These are phyloP conservation scores for Speoplatyrhinus poulsoni DNA, from an alignment of 2,113 vertebrate species.

Conservation along the genomic window DNA sequence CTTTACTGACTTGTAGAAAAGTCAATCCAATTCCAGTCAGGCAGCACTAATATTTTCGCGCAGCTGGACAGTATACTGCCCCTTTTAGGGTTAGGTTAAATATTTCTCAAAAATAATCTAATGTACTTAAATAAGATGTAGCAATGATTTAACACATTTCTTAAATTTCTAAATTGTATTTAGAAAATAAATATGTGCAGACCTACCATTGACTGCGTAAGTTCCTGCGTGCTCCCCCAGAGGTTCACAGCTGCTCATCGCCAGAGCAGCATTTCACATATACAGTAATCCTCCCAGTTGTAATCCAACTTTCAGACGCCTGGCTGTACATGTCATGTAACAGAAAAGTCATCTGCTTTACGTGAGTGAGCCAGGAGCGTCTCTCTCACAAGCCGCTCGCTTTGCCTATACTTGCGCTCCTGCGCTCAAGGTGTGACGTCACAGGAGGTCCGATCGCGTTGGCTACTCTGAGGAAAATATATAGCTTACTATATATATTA, in stretches of 20 bases:
- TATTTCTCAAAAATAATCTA: neutral
- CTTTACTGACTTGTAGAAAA: no score
- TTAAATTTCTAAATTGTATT: neutral
- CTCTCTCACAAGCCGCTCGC: no score
- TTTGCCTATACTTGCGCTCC: neutral
- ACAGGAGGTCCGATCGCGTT: neutral
- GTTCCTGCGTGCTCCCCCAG: constrained; percentile 27
- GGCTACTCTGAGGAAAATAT: neutral
- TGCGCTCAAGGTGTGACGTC: neutral
- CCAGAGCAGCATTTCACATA: constrained; percentile 38
- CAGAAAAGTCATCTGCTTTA: constrained; percentile 9
- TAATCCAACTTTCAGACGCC: constrained; percentile 64
- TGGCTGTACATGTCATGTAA: neutral
- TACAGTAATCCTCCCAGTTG: constrained; percentile 27
- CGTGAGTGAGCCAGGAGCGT: neutral
- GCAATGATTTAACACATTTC: neutral
- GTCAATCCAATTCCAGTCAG: neutral
- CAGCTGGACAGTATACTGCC: neutral
- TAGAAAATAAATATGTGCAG: neutral
- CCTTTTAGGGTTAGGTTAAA: neutral
- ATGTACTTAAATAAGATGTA: neutral
- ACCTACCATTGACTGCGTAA: constrained; percentile 45
- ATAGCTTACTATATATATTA: neutral
- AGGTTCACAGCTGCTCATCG: constrained; percentile 48
- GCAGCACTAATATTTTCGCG: neutral